Base-by-base conservation (phyloP, 2,888 invertebrate genomes). In the Griposia aprilina region DNA sequence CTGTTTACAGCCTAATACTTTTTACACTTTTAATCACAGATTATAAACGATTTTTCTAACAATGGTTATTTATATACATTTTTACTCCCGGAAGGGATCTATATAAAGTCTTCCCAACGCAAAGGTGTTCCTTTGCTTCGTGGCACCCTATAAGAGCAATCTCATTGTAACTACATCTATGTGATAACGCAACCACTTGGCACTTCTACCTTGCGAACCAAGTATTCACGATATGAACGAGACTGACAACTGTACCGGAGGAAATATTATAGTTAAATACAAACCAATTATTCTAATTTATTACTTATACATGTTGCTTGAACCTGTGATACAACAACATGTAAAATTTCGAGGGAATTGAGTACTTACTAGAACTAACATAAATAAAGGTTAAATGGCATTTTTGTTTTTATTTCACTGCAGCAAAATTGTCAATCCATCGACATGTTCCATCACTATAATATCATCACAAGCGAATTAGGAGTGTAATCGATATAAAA, bases 1-100 rank as follows among this genome's bases (percentile, higher is more conserved):
- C 95, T 95, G 94, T 95, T 94, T 95, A 95, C 95, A 95, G 95
- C 95, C 94, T 92, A 94, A 93, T 90, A 91, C 90, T 91, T 91
- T 92, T 91, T 92, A 93, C 92, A 94, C 88, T 73, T 91, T 92
- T 89, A 91, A 94, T 95, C 95, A 95, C 95, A 95, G 94, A 92
- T 91, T 89, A 89, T 87, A 90, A 88, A 89, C 85, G 87, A 89
- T 90, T 90, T 87, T 87, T 90, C 90, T 88, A 89, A 92, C 90
- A 91, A 92, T 92, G 91, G 90, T 90, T 93, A 93, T 94, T 90
- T 93, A 94, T 94, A 87, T 94, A 94, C 93, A 93, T 91, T 93
- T 94, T 94, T 94, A 94, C 89, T 94, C 93, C 94, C 93, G 80
- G 81, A 59, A 82, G 92, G 92, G 94, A 93, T 92, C 81, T 91